Conservation (phyloP, 1,140 invertebrate genomes). For the Phymorhynchus buccinoides region DNA sequence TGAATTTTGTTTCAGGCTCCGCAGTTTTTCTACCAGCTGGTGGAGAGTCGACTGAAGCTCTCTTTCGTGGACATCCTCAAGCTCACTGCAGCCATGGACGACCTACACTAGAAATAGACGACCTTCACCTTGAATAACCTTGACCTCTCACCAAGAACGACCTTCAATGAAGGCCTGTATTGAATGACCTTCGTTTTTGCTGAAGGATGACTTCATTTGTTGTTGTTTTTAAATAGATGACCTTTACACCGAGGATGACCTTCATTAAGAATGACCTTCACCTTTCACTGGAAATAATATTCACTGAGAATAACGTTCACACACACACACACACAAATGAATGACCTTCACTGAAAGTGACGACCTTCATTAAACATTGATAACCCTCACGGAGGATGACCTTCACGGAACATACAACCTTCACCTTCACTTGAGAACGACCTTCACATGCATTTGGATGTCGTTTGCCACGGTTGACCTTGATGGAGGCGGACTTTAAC, state of each 20-base stretch:
- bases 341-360: too few relatives aligned
- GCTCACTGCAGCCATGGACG: slow-evolving; percentile 57
- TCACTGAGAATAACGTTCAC: too few relatives aligned
- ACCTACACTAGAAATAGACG: slow-evolving; percentile 45
- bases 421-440: too few relatives aligned
- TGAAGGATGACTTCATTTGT: too few relatives aligned
- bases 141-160: too few relatives aligned
- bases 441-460: too few relatives aligned
- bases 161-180: neutral
- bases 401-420: neutral
- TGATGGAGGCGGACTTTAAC: too few relatives aligned
- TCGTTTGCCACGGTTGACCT: too few relatives aligned
- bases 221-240: neutral
- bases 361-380: neutral
- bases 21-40: slow-evolving; percentile 62
- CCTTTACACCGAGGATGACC: neutral
- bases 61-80: slow-evolving; percentile 62
- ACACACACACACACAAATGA: too few relatives aligned
- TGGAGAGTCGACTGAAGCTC: slow-evolving; percentile 59
- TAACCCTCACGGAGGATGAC: neutral
- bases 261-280: too few relatives aligned
- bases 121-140: too few relatives aligned
- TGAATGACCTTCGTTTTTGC: neutral
- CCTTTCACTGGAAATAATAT: too few relatives aligned
- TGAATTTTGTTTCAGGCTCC: slow-evolving; percentile 56